Evolutionary conservation across 2,888 invertebrate genomes (phyloP).

Genomic region (Ophion ventricosus): DNA sequence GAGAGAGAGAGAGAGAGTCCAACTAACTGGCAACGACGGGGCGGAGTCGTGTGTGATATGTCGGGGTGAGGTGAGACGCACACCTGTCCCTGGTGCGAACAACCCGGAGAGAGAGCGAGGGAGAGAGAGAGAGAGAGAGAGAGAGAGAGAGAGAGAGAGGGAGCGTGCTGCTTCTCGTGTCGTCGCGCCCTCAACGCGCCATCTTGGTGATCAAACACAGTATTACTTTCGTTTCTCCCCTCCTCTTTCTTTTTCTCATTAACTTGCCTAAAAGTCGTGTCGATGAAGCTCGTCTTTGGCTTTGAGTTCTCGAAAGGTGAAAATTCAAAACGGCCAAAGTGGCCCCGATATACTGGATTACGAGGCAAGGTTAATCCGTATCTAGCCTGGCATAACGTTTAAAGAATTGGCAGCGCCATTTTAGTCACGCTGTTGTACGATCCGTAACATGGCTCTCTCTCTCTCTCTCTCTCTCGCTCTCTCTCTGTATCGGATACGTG

Average conservation of each 20-base stretch:
- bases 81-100: conserved; percentile 75
- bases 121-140: not conserved
- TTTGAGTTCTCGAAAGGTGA: not conserved
- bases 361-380: not conserved
- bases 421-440: conserved; percentile 66
- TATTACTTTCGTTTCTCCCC: not conserved
- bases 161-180: conserved; percentile 29
- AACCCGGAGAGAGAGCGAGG: conserved; percentile 18
- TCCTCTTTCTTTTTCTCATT: not conserved
- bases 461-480: not conserved
- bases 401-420: conserved; percentile 27
- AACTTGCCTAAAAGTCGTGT: not conserved
- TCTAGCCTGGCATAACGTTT: not conserved
- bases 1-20: conserved; percentile 27
- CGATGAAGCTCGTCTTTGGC: not conserved
- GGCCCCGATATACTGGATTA: not conserved
- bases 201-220: not conserved
- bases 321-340: not conserved
- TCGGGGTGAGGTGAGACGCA: conserved; percentile 64
- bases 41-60: conserved; percentile 77
- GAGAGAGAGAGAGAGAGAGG: not conserved
- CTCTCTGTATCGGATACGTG: conserved; percentile 65
- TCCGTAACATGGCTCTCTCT: conserved; percentile 8
- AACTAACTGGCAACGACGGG: conserved; percentile 79
- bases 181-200: conserved; percentile 53